Conservation (phyloP, 2,797 vertebrate species). For the Sphenodon punctatus region DNA sequence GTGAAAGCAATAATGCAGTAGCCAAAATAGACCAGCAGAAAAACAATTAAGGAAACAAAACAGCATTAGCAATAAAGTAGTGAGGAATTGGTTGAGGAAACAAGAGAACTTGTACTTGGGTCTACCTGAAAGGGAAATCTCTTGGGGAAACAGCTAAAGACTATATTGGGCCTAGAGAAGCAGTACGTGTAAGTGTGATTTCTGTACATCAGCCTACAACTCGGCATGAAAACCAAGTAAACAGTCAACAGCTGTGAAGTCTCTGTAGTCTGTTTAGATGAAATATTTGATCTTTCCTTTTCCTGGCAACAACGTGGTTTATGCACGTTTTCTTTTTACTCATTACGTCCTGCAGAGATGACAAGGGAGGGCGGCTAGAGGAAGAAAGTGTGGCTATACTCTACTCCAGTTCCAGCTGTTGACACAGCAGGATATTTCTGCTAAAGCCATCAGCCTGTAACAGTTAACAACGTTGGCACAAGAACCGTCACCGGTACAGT, state of each 20-base stretch:
- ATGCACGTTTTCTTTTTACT: slow-evolving; percentile 5
- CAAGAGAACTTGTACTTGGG: too few species aligned
- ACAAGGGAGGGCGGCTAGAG: not conserved
- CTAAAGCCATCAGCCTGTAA: not conserved
- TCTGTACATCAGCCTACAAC: not conserved
- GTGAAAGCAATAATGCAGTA: not conserved
- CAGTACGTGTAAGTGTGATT: not conserved
- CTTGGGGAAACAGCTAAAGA: not conserved
- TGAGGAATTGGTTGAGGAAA: not conserved
- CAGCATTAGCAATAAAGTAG: not conserved
- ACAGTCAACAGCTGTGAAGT: slow-evolving; percentile 26
- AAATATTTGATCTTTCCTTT: not conserved
- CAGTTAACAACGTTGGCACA: not conserved
- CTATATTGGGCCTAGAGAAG: too few species aligned
- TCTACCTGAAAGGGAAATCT: too few species aligned
- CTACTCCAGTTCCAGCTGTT: not conserved
- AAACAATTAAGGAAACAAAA: not conserved
- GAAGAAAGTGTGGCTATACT: not conserved
- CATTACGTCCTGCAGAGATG: not conserved
- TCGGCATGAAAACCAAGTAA: not conserved
- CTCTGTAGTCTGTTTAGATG: slow-evolving; percentile 1
- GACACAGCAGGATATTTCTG: accelerated
- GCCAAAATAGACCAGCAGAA: not conserved
- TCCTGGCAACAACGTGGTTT: not conserved
- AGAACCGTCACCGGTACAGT: not conserved